Base-by-base conservation (phyloP, 2,888 invertebrate species). In the Tenthredo amoena region DNA sequence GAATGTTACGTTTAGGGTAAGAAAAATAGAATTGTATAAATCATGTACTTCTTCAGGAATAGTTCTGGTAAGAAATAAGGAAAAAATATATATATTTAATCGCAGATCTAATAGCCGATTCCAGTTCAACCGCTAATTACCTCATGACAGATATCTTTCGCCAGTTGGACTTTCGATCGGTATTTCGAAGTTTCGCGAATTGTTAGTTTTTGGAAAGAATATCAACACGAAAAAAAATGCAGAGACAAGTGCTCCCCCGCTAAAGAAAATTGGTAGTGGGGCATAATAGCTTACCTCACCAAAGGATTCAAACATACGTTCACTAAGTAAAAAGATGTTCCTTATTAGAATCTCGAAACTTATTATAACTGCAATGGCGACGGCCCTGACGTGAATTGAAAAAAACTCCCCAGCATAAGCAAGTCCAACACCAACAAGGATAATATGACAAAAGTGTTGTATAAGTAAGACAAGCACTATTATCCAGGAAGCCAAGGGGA, bases 281-380 rank as follows among this genome's bases (percentile, higher is more conserved):
- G 34, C 18, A 62, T 62, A 21, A 9, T 4, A 5, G 26, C 12
- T 0, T 2, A 26, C 12, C 1, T 2, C 7, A 47, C 0, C 0
- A 47, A 15, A 15, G 15, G 1, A 3, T 12, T 0, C 0, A n/a
- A 65, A 2, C 5, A 10, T 1, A 37, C 37, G 5, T 34, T 71
- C 34, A 18, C n/a, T 37, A 12, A 40, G 12, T 21, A 43, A 1
- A 74, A 74, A n/a, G 26, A 74, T 3, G 15, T 74, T 74, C 43
- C 74, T n/a, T 43, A 74, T 74, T n/a, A 74, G 6, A 31, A 74
- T 18, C 43, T 74, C 74, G 26, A 74, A 43, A 31, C 74, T 74
- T 43, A 74, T n/a, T 12, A 43, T 31, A 0, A 43, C 26, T 21
- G 74, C 74, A 21, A 74, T 74, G 43, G 74, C 40, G 7, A 43